These are phyloP conservation scores for Drosophila borborema DNA, from an alignment of 2,888 invertebrate species.

Conservation along the genomic window DNA sequence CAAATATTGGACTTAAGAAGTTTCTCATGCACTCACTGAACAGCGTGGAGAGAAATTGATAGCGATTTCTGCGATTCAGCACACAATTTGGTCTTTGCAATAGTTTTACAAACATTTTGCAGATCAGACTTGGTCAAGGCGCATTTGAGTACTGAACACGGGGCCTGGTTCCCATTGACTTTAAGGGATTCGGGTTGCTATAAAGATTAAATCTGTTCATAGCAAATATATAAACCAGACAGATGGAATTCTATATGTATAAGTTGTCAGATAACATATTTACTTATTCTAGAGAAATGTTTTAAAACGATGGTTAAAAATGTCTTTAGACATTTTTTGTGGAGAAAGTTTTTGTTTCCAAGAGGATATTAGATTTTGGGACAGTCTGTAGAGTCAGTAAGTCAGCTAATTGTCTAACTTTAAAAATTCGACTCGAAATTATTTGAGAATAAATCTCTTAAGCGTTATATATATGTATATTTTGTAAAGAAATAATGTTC, in stretches of 20 bases:
- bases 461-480: too few relatives aligned
- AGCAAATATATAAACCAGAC: slow-evolving; percentile 16
- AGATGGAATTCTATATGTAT: slow-evolving; percentile 21
- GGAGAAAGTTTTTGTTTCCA: too few relatives aligned
- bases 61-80: slow-evolving; percentile 59
- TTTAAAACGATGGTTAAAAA: too few relatives aligned
- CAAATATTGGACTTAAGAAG: neutral
- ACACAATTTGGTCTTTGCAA: slow-evolving; percentile 50
- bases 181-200: slow-evolving; percentile 25
- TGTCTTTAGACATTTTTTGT: too few relatives aligned
- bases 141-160: slow-evolving; percentile 18
- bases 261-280: slow-evolving; percentile 1
- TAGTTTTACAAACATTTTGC: slow-evolving; percentile 40
- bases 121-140: neutral
- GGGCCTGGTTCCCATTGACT: slow-evolving; percentile 2
- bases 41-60: slow-evolving; percentile 68
- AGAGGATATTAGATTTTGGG: too few relatives aligned
- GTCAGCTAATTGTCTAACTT: too few relatives aligned
- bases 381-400: too few relatives aligned
- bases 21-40: slow-evolving; percentile 58
- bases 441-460: too few relatives aligned
- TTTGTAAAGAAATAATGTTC: too few relatives aligned
- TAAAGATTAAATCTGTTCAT: slow-evolving; percentile 38
- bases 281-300: neutral
- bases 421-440: too few relatives aligned